Conservation (phyloP, 2,113 vertebrate species). For the Eulemur rufifrons region DNA sequence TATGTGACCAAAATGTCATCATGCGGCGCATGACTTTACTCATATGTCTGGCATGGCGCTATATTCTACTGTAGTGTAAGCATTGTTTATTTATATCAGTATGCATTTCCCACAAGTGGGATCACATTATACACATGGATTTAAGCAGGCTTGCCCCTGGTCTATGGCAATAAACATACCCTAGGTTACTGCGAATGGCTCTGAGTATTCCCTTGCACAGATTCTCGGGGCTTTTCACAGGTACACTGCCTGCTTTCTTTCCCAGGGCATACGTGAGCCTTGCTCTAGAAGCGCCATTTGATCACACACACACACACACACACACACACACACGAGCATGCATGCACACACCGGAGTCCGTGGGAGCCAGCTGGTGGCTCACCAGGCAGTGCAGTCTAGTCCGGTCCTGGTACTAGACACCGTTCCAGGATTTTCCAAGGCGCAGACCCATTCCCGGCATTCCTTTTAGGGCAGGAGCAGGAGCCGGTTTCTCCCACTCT, state of each 20-base stretch:
- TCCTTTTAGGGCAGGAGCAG: neutral
- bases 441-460: neutral
- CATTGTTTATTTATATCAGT: neutral
- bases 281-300: neutral
- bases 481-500: constrained; percentile 32
- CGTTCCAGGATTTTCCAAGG: neutral
- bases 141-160: neutral
- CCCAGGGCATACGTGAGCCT: neutral
- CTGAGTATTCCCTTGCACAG: neutral
- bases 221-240: neutral
- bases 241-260: neutral
- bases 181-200: neutral
- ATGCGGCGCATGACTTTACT: neutral
- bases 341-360: neutral
- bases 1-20: too few species aligned
- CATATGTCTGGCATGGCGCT: neutral
- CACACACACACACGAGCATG: neutral
- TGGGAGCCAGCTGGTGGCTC: neutral
- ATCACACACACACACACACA: neutral
- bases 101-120: neutral
- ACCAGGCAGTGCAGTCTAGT: neutral
- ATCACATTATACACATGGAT: neutral
- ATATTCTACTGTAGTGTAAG: neutral
- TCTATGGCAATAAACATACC: neutral
- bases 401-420: neutral